phyloP scores from a whole-genome alignment of 1,140 invertebrate genomes.

The Caenorhabditis inopinata region DNA sequence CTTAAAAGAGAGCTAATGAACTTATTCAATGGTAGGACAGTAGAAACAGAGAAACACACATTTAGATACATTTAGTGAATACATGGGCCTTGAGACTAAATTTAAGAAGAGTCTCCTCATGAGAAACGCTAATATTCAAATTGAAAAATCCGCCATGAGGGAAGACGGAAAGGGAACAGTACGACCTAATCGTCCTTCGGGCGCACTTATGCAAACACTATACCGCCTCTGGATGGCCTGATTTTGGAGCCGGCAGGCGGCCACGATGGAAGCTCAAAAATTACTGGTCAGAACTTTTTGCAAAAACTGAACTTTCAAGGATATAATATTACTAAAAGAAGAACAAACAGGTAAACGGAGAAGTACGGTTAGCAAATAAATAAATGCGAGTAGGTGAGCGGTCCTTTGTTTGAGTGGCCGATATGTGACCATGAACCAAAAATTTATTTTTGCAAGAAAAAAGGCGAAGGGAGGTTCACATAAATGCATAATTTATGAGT shows the following conservation, averaged over 20 bases:
- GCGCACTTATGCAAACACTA: slow-evolving; percentile 32
- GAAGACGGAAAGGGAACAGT: slow-evolving; percentile 17
- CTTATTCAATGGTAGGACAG: too few relatives aligned
- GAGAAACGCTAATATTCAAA: background rate
- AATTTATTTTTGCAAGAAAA: background rate
- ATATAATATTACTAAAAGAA: background rate
- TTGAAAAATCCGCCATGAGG: background rate
- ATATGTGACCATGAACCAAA: slow-evolving; percentile 10
- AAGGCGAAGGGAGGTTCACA: too few relatives aligned
- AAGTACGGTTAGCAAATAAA: slow-evolving; percentile 15
- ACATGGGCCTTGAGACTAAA: background rate
- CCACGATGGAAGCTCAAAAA: background rate
- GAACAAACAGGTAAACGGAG: background rate
- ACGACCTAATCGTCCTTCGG: slow-evolving; percentile 14
- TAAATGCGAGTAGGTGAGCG: background rate
- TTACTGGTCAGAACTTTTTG: background rate
- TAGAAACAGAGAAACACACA: too few relatives aligned
- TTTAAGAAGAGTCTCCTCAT: background rate
- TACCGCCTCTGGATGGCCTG: slow-evolving; percentile 21
- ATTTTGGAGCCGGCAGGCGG: slow-evolving; percentile 8
- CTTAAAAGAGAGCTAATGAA: too few relatives aligned
- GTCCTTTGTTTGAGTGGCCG: background rate
- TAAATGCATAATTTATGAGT: too few relatives aligned
- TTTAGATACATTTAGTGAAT: too few relatives aligned
- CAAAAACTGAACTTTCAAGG: background rate